Base-by-base conservation (phyloP, 2,113 vertebrate species). In the Tachysurus fulvidraco region DNA sequence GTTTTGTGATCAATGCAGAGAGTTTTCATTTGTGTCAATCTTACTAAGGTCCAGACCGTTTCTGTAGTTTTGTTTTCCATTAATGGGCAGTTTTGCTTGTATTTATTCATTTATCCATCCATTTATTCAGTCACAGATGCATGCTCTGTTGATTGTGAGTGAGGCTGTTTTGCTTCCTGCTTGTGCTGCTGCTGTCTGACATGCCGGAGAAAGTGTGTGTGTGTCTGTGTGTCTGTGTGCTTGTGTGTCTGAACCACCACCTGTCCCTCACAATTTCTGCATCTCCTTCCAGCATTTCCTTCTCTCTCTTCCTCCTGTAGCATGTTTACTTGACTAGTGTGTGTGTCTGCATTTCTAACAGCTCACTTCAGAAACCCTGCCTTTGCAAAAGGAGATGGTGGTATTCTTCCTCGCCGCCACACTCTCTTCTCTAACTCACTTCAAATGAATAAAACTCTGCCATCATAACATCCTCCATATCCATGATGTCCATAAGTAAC, bases 401-500 rank as follows among this genome's bases (percentile, higher is more conserved):
- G 12, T 83, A 60, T 86, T 79, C 73, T 86, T 79, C 73, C 67
- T 14, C 73, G 50, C 81, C 78, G 85, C 69, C 85, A 86, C 64
- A 41, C n/a, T 91, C 50, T 86, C 73, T 81, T 81, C 69, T 74
- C 60, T 65, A 89, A 83, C 54, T 87, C 77, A 19, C 50, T 85
- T 41, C 54, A 87, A 55, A 50, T 67, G 52, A 87, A 52, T 87
- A 69, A 84, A 86, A 67, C 71, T 88, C 69, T 79, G 30, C 92
- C 96, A 96, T 97, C 95, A 94, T 23, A 55, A n/a, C 93, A 97
- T 97, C 74, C 91, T 85, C 91, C 96, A 97, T 97, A 90, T 94
- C 94, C 96, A 96, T 96, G 88, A 91, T 97, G 91, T 95, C 94
- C 95, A 96, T 96, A 87, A 91, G 86, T 88, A 87, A 88, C 83